These are phyloP conservation scores for Zoroaster sp. DNA, from an alignment of 53 echinoderm and acorn worm genomes.

Conservation along the genomic window DNA sequence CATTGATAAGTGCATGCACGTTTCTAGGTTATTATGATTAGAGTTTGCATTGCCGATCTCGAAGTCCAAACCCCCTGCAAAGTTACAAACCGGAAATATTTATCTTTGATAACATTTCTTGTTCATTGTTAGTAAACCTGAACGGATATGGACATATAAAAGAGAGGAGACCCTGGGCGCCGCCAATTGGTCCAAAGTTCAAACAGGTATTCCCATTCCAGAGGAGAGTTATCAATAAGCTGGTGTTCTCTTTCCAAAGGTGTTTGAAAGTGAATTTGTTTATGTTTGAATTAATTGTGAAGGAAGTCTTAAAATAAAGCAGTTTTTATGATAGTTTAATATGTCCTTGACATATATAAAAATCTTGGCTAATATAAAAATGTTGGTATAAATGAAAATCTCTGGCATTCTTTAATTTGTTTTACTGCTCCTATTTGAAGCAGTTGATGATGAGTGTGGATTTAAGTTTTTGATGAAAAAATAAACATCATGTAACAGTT, in stretches of 20 bases:
- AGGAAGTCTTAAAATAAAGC: too few species aligned
- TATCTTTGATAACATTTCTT: slow-evolving; percentile 8
- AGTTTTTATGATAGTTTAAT: too few species aligned
- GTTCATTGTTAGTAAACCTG: slow-evolving; percentile 17
- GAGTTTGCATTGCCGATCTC: background rate
- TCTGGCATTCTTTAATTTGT: too few species aligned
- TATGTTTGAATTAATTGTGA: background rate
- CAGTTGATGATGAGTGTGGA: too few species aligned
- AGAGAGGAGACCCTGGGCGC: slow-evolving; percentile 21
- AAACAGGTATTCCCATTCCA: background rate
- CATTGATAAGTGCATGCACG: background rate
- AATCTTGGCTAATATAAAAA: too few species aligned
- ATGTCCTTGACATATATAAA: too few species aligned
- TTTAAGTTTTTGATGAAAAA: too few species aligned
- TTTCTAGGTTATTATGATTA: background rate
- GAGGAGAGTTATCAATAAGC: background rate
- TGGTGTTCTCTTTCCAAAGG: background rate
- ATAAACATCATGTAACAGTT: too few species aligned
- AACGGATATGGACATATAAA: slow-evolving; percentile 23
- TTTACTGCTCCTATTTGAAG: too few species aligned
- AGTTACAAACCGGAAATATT: slow-evolving; percentile 45
- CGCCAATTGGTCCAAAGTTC: slow-evolving; percentile 48
- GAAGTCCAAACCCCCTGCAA: background rate
- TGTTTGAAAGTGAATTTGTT: background rate
- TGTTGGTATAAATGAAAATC: too few species aligned